Percentiles rank a stretch among this genome's conserved stretches.
Conservation (phyloP, 2,113 vertebrate genomes). For the Chaetodon auriga region DNA sequence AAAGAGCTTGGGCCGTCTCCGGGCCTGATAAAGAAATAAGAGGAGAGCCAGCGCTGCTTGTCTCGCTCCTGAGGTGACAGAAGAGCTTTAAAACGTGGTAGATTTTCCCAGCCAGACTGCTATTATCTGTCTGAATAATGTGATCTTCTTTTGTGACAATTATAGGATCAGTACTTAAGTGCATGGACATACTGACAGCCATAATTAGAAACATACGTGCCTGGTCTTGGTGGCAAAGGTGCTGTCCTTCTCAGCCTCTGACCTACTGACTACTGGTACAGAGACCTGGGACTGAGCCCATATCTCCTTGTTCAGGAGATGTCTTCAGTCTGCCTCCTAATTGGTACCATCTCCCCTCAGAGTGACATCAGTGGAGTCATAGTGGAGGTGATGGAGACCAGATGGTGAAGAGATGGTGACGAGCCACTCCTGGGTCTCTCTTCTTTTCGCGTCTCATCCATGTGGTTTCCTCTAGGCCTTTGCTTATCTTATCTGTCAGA, state of each 20-base stretch:
- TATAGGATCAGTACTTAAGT: constrained; percentile 24
- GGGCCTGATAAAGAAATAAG: constrained; percentile 79
- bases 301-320: constrained; percentile 52
- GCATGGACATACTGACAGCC: constrained; percentile 2
- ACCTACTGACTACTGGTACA: constrained; percentile 40
- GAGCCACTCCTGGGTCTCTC: constrained; percentile 38
- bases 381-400: constrained; percentile 75
- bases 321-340: constrained; percentile 71
- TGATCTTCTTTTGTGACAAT: constrained; percentile 9
- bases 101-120: constrained; percentile 51
- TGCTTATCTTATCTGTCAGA: constrained; percentile 65
- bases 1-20: constrained; percentile 75
- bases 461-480: constrained; percentile 50
- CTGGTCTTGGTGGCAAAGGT: constrained; percentile 7
- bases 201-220: constrained; percentile 2
- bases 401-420: constrained; percentile 68
- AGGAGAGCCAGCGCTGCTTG: constrained; percentile 53
- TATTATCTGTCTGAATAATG: constrained; percentile 45
- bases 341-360: constrained; percentile 75
- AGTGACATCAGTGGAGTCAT: constrained; percentile 76
- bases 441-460: constrained; percentile 57
- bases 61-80: constrained; percentile 65
- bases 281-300: constrained; percentile 35
- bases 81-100: constrained; percentile 49
- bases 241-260: constrained; percentile 8